phyloP scores from a whole-genome alignment of 2,797 vertebrate species.

The Pseudotriccus pelzelni region DNA sequence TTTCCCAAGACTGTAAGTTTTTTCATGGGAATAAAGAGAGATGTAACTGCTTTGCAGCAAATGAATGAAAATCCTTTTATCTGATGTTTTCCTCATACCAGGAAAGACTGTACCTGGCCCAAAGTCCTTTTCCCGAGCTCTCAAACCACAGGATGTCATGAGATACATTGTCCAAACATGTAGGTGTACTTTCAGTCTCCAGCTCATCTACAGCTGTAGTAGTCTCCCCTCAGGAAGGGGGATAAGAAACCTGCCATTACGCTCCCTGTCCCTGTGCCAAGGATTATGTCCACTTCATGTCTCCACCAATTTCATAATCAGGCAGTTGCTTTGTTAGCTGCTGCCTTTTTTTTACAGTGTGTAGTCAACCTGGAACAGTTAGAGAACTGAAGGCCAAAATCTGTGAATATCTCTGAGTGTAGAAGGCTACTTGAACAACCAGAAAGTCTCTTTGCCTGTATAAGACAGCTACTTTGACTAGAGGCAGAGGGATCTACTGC shows the following conservation, averaged over 20 bases:
- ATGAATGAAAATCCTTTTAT: background rate
- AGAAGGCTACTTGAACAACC: background rate
- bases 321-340: background rate
- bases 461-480: background rate
- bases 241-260: background rate
- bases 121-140: background rate
- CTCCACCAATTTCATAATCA: background rate
- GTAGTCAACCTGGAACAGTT: background rate
- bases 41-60: background rate
- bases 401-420: background rate
- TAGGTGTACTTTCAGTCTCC: background rate
- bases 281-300: background rate
- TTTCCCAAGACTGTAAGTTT: background rate
- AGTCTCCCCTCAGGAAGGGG: background rate
- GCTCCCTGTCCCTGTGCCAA: background rate
- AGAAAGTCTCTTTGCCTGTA: background rate
- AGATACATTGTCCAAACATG: background rate
- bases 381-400: background rate
- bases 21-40: background rate
- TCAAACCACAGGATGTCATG: background rate
- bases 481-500: background rate
- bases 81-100: background rate
- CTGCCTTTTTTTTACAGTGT: background rate
- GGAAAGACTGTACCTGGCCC: background rate
- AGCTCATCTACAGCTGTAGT: background rate